These are phyloP conservation scores for Lutraria lutraria DNA, from an alignment of 2,888 invertebrate species.

Conservation along the genomic window DNA sequence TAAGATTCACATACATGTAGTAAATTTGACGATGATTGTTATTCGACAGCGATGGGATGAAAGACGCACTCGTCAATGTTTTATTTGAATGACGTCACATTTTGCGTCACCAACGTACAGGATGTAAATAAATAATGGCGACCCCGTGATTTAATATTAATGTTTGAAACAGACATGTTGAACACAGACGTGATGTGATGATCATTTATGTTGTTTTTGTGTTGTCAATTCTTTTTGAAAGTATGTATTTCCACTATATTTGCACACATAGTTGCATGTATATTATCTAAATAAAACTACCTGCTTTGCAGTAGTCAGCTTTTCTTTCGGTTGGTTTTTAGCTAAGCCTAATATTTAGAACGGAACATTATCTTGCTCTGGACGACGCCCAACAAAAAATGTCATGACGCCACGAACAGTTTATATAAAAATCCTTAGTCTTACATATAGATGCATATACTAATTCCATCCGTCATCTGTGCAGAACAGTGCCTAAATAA, in stretches of 20 bases:
- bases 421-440: too few species aligned
- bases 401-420: too few species aligned
- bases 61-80: background rate
- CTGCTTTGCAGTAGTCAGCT: too few species aligned
- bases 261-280: background rate
- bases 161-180: background rate
- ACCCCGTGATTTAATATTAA: background rate
- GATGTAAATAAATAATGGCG: slow-evolving; percentile 28
- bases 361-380: too few species aligned
- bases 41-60: background rate
- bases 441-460: too few species aligned
- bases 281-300: background rate
- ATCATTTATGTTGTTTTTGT: background rate
- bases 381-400: too few species aligned
- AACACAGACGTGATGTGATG: slow-evolving; percentile 32
- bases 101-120: slow-evolving; percentile 20
- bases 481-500: too few species aligned
- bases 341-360: too few species aligned
- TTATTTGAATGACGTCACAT: slow-evolving; percentile 30
- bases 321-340: too few species aligned
- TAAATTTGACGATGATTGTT: background rate
- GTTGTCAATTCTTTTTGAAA: background rate
- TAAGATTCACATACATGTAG: too few species aligned
- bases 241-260: background rate
- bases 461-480: too few species aligned